Conservation (phyloP, 64 coral and sea anemone species). For the Montipora foliosa region DNA sequence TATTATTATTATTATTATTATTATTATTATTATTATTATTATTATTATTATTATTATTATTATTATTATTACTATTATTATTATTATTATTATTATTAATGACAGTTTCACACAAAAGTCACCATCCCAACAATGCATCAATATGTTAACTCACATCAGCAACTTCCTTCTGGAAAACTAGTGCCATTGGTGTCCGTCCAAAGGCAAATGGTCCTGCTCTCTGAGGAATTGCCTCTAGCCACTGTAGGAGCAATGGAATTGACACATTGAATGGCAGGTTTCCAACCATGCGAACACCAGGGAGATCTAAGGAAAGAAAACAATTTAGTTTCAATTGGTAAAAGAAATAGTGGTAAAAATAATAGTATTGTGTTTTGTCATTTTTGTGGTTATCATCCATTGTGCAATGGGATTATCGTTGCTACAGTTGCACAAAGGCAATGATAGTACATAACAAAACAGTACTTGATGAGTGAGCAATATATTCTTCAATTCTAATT, state of each 20-base stretch:
- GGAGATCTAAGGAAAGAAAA: conserved; percentile 55
- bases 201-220: conserved; percentile 91
- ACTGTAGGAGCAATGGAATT: conserved; percentile 95
- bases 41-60: no score
- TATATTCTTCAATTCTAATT: no score
- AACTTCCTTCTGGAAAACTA: conserved; percentile 99
- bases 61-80: no score
- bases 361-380: background rate
- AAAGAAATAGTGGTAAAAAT: background rate
- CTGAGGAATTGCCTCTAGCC: conserved; percentile 88
- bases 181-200: conserved; percentile 92
- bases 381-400: no score
- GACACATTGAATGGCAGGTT: conserved; percentile 96
- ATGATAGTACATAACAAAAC: no score
- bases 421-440: no score
- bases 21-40: no score
- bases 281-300: conserved; percentile 92
- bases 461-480: no score
- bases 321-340: background rate
- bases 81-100: background rate
- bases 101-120: background rate
- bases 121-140: background rate
- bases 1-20: no score
- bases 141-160: conserved; percentile 72
- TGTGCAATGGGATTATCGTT: no score